Evolutionary conservation across 1,140 invertebrate species (phyloP), one percentile per base, ranked within the genome.

Genomic region (Hypsibius dujardini): DNA sequence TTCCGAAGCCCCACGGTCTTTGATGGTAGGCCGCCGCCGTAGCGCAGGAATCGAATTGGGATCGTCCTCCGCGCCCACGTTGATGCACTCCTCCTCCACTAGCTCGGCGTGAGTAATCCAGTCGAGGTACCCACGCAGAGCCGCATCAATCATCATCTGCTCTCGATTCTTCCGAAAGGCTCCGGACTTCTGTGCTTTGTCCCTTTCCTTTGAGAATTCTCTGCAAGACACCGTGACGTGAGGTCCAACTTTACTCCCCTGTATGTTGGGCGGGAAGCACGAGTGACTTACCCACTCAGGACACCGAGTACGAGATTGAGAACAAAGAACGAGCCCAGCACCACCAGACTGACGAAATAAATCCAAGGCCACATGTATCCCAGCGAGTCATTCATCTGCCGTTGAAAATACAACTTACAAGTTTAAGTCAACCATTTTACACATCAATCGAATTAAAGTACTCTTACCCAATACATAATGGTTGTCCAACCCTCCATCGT

Each of bases 291-390:
- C 90, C 92, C 96, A 79, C 92, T 97, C 76, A 99, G 86, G 74
- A 99, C 96, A 92, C 95, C 96, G 80, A 99, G 91, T 87, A 99
- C 97, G 70, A 99, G 86, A 82, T 99, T 99, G 88, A 99, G 95
- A 72, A 99, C 95, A 82, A 99, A 98, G 83, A 99, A 98, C 74
- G 95, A 96, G 70, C 95, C 96, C 72, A 99, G 86, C 73, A 99
- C 98, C 74, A 99, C 95, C 84, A 99, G 88, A 45, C 93, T 95
- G 73, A 98, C 88, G 79, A 98, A 98, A 80, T 98, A 98, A 70
- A 92, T 88, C 93, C 94, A 98, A 72, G 95, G 92, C 93, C 93
- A 98, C 42, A 87, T 87, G 78, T 87, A 91, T 12, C 94, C 95
- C 84, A 95, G 87, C 3, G 93, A 87, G 82, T 97, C 91, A 47